phyloP scores from a whole-genome alignment of 2,888 invertebrate species.

The Arrhopalites spinosus region DNA sequence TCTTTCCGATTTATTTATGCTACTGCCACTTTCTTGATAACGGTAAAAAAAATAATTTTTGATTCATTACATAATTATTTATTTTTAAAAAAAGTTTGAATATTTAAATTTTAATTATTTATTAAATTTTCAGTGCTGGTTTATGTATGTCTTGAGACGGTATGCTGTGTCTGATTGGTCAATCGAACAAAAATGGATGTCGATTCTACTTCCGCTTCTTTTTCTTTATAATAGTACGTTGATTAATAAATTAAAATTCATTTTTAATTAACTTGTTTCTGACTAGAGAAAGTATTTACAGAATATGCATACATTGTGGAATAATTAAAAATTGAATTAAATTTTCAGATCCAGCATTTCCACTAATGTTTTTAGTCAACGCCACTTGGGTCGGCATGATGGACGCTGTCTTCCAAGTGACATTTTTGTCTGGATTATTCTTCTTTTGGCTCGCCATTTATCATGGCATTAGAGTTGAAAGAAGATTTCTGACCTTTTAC shows the following conservation, averaged over 20 bases:
- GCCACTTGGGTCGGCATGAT: conserved; percentile 85
- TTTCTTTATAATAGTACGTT: conserved; percentile 88
- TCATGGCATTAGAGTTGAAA: conserved; percentile 90
- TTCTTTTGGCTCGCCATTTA: conserved; percentile 95
- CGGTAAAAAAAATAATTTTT: no score
- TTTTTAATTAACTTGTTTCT: background rate
- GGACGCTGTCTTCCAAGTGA: conserved; percentile 86
- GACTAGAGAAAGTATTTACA: background rate
- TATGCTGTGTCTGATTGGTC: conserved; percentile 93
- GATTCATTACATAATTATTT: no score
- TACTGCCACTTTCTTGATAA: conserved; percentile 73
- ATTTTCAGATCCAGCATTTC: conserved; percentile 85
- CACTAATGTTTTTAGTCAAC: conserved; percentile 83
- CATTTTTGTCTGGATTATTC: conserved; percentile 83
- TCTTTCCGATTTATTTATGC: conserved; percentile 93
- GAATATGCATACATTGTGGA: no score
- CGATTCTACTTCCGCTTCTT: conserved; percentile 80
- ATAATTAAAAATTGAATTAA: conserved; percentile 4
- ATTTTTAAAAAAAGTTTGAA: no score
- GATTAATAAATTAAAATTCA: background rate
- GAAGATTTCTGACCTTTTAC: conserved; percentile 84
- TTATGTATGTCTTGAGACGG: conserved; percentile 83
- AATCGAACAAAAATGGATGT: conserved; percentile 96
- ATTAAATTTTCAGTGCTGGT: conserved; percentile 86
- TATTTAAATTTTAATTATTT: no score